A percentile compares a stretch with the other conserved stretches of the same genome.
phyloP scores from a whole-genome alignment of 2,113 vertebrate genomes.

The Ciconia stormi region DNA sequence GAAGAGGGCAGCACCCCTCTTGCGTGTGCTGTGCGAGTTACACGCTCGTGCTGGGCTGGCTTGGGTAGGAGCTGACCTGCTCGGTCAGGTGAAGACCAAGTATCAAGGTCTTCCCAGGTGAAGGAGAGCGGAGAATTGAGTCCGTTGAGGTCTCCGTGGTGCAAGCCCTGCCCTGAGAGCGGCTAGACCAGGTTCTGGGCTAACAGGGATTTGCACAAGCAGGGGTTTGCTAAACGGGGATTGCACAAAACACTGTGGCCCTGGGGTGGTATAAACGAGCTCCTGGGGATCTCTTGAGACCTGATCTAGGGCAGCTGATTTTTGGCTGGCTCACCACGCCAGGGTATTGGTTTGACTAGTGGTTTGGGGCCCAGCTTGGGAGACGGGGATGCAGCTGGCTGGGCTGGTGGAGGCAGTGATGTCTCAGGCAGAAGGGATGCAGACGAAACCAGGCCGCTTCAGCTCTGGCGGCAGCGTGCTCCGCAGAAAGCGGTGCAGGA shows the following conservation, averaged over 20 bases:
- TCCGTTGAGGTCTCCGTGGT: rapidly evolving
- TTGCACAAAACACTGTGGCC: background rate
- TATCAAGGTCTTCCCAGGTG: background rate
- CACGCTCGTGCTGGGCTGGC: background rate
- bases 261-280: background rate
- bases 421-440: background rate
- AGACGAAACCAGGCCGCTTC: background rate
- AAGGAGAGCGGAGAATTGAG: rapidly evolving
- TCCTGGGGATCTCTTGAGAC: background rate
- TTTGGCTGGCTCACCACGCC: background rate
- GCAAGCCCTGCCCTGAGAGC: background rate
- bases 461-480: background rate
- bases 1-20: background rate
- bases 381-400: background rate
- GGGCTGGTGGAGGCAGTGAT: background rate
- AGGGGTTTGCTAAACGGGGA: background rate
- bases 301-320: background rate
- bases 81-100: background rate
- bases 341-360: background rate
- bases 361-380: slow-evolving; percentile 27
- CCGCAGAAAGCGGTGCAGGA: rapidly evolving
- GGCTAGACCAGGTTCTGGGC: background rate
- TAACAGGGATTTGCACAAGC: background rate
- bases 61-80: background rate
- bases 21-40: rapidly evolving